Conservation (phyloP, 1,140 invertebrate genomes). For the Brachionus angularis region DNA sequence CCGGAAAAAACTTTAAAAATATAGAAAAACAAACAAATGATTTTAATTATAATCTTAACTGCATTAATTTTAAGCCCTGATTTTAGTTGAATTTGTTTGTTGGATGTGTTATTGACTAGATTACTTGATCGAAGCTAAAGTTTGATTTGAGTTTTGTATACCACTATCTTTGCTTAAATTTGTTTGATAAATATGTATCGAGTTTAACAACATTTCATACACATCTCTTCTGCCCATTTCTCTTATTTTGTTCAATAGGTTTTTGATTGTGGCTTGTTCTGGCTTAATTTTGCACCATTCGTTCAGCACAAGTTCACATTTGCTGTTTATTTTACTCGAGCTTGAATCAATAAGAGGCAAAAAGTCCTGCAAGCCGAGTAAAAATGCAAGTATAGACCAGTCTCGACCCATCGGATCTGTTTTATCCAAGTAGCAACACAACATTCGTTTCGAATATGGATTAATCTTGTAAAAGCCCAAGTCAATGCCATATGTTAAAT, state of each 20-base stretch:
- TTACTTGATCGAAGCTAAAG: conserved; percentile 30
- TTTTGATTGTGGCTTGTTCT: conserved; percentile 58
- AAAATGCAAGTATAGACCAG: conserved; percentile 75
- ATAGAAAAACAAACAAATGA: no score
- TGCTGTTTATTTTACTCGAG: not conserved
- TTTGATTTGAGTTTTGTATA: conserved; percentile 42
- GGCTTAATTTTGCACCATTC: conserved; percentile 46
- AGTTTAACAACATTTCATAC: conserved; percentile 58
- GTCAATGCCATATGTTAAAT: conserved; percentile 58
- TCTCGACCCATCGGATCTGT: conserved; percentile 73
- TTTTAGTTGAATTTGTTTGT: no score
- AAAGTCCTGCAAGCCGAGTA: conserved; percentile 65
- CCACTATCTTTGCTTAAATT: conserved; percentile 7
- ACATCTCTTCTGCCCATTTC: conserved; percentile 62
- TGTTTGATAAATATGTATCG: conserved; percentile 47
- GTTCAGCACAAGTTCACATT: conserved; percentile 15
- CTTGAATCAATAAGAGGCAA: conserved; percentile 60
- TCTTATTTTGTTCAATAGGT: conserved; percentile 59
- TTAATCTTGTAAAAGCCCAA: conserved; percentile 50
- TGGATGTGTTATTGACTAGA: no score
- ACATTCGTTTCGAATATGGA: conserved; percentile 51
- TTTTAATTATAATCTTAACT: no score
- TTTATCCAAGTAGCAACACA: conserved; percentile 68
- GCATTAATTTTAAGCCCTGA: no score
- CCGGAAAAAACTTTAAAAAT: no score